Percentiles rank a stretch among this genome's conserved stretches.
phyloP scores from a whole-genome alignment of 2,797 vertebrate genomes.

The Premnoplex brunnescens region DNA sequence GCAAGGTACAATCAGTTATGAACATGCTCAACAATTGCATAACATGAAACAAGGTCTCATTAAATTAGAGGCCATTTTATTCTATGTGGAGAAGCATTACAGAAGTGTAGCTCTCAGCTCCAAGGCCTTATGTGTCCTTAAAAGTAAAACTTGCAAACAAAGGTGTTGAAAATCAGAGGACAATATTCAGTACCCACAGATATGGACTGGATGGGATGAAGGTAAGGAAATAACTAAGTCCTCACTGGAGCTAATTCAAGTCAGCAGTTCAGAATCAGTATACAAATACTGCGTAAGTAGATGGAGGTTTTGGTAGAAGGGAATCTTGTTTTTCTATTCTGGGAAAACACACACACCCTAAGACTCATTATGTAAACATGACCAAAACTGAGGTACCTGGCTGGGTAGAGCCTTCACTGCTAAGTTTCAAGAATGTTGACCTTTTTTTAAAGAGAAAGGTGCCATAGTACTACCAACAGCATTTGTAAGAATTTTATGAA shows the following conservation, averaged over 20 bases:
- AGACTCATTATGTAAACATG: background rate
- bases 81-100: background rate
- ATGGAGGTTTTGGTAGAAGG: background rate
- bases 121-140: background rate
- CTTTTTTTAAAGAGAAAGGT: background rate
- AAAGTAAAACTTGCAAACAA: background rate
- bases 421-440: background rate
- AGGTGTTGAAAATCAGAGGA: background rate
- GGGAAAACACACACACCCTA: constrained; percentile 3
- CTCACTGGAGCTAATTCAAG: background rate
- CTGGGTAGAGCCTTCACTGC: background rate
- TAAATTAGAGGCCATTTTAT: background rate
- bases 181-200: background rate
- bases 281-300: background rate
- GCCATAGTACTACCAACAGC: background rate
- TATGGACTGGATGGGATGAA: background rate
- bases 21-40: background rate
- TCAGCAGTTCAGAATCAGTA: background rate
- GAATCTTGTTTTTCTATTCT: background rate
- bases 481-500: background rate
- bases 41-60: background rate
- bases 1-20: background rate
- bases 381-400: background rate
- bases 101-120: background rate
- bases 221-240: background rate